Base-by-base conservation (phyloP, 2,113 vertebrate species). In the Myrmophylax atrothorax region DNA sequence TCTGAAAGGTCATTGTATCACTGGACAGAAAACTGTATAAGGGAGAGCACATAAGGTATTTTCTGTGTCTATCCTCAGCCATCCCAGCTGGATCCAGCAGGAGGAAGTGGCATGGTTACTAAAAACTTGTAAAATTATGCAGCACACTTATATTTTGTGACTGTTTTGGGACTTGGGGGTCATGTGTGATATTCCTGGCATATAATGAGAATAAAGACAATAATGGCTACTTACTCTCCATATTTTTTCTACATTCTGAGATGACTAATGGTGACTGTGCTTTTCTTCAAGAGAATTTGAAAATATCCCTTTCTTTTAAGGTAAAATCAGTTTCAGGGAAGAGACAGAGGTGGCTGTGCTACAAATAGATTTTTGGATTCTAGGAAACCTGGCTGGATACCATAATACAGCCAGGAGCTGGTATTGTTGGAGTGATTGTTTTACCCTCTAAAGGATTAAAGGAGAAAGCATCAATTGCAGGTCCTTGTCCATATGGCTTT, bases 91-190 rank as follows among this genome's bases (percentile, higher is more conserved):
- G 37, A 38, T 74, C 46, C 37, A 60, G 28, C 22, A 77, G 9
- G 29, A 73, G 14, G 10, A n/a, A 23, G 5, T 68, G 42, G 8
- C 12, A 50, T 53, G 25, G 11, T 52, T 82, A 46, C 42, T 40
- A 23, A 40, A 37, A 31, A 42, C 42, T 44, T 46, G 29, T 59
- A 52, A 42, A 89, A 73, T 25, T 22, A 4, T 58, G 55, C n/a
- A 58, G 7, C 7, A 20, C 6, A 1, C 15, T 55, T 46, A 25
- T 0, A 2, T 62, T 81, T 64, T 64, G 8, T 20, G 70, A 2
- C 15, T 33, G 25, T 2, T 56, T 33, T 33, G 52, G 28, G 25
- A 55, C 14, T 80, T 22, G 2, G 11, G 25, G 18, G 38, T 10
- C 10, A 6, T 3, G 12, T 16, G 18, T 42, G 1, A 19, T 37